Evolutionary conservation across 2,113 vertebrate species (phyloP).

Genomic region (Upupa epops): DNA sequence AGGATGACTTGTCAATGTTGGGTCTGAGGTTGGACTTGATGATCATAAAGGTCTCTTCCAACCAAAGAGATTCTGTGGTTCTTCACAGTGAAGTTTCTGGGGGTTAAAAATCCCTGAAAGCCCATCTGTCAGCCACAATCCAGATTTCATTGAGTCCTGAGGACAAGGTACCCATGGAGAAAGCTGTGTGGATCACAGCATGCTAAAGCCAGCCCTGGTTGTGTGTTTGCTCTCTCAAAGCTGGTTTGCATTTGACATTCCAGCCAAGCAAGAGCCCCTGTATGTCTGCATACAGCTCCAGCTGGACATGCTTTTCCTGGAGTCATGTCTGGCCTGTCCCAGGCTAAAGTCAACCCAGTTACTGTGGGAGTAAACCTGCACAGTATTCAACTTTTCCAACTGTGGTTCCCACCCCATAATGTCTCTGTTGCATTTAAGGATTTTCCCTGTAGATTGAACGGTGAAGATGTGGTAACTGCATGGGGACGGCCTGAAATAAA

Average conservation of each 20-base stretch:
- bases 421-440: conserved; percentile 14
- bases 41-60: too few relatives aligned
- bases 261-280: background rate
- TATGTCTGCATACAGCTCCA: background rate
- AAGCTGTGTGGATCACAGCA: background rate
- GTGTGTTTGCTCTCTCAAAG: background rate
- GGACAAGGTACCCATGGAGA: background rate
- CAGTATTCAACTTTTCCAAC: background rate
- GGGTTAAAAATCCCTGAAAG: background rate
- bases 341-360: background rate
- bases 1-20: too few relatives aligned
- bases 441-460: conserved; percentile 44
- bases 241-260: background rate
- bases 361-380: background rate
- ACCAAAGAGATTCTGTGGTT: too few relatives aligned
- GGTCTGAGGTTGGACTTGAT: too few relatives aligned
- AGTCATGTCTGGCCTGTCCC: background rate
- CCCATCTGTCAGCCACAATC: background rate
- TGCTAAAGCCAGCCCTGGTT: background rate
- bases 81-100: background rate
- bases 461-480: conserved; percentile 43
- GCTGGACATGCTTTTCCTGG: background rate
- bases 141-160: background rate
- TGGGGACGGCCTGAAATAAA: background rate
- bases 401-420: background rate